Evolutionary conservation across 2,113 vertebrate genomes (phyloP).

Genomic region (Scolopax mira): DNA sequence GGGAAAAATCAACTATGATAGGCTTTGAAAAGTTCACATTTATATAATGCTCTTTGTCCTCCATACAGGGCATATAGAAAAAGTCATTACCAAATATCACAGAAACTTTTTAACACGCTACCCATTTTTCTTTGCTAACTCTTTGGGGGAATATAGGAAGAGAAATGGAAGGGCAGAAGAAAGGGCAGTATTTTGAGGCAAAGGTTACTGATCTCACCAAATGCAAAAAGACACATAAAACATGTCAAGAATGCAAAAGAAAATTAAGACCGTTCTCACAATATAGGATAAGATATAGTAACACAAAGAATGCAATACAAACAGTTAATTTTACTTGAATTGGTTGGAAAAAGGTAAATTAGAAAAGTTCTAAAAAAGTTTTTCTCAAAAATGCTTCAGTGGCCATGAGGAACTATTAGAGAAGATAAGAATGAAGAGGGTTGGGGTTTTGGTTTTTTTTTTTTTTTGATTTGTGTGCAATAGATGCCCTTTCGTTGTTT

Average conservation of each 20-base stretch:
- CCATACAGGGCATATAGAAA: not conserved
- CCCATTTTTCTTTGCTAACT: not conserved
- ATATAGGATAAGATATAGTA: not conserved
- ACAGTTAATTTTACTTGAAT: not conserved
- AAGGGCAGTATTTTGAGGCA: not conserved
- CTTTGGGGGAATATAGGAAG: not conserved
- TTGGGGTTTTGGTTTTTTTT: no score
- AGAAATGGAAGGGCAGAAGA: not conserved
- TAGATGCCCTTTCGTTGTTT: not conserved
- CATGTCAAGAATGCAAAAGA: not conserved
- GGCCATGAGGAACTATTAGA: not conserved
- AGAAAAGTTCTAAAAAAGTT: not conserved
- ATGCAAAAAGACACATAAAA: not conserved
- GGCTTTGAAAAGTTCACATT: conserved; percentile 29
- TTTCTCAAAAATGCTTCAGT: not conserved
- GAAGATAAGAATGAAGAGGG: not conserved
- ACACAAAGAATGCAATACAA: not conserved
- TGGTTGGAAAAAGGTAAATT: not conserved
- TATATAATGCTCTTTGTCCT: conserved; percentile 15
- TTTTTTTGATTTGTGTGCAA: not conserved
- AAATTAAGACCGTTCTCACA: not conserved
- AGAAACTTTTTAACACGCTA: not conserved
- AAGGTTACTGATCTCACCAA: not conserved
- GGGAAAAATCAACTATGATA: conserved; percentile 8
- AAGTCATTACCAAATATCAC: conserved; percentile 13